Evolutionary conservation across 2,113 vertebrate genomes (phyloP).

Genomic region (Haplotaxodon microlepis): DNA sequence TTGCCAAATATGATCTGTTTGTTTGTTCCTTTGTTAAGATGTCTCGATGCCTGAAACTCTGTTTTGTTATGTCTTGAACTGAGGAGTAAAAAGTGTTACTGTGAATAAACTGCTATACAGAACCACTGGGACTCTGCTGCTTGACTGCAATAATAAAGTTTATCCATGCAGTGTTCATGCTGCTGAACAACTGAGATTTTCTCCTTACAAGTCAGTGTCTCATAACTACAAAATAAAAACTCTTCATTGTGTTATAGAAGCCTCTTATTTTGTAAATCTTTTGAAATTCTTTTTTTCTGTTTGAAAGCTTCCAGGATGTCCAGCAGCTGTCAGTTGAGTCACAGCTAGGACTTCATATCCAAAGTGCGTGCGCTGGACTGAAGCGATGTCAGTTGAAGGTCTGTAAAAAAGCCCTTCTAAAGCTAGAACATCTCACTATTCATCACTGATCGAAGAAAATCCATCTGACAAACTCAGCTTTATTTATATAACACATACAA

Average conservation of each 20-base stretch:
- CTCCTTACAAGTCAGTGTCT: background rate
- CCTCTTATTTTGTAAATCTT: background rate
- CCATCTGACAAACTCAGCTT: background rate
- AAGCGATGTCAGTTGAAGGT: background rate
- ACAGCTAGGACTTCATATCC: background rate
- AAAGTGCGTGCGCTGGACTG: rapidly evolving
- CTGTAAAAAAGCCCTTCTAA: background rate
- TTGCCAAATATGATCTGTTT: conserved; percentile 10
- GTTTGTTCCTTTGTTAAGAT: background rate
- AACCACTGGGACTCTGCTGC: background rate
- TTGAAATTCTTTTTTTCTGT: rapidly evolving
- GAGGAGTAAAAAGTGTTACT: background rate
- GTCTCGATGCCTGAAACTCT: background rate
- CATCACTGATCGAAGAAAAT: background rate
- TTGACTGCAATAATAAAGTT: background rate
- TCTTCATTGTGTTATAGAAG: background rate
- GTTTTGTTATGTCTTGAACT: background rate
- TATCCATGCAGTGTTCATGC: rapidly evolving
- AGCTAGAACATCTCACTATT: background rate
- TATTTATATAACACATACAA: background rate
- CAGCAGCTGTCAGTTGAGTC: background rate
- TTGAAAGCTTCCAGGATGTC: background rate
- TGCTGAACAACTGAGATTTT: background rate
- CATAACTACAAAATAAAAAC: background rate
- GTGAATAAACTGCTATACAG: conserved; percentile 9